These are phyloP conservation scores for Platichthys stellatus DNA, from an alignment of 2,113 vertebrate genomes.

Conservation along the genomic window DNA sequence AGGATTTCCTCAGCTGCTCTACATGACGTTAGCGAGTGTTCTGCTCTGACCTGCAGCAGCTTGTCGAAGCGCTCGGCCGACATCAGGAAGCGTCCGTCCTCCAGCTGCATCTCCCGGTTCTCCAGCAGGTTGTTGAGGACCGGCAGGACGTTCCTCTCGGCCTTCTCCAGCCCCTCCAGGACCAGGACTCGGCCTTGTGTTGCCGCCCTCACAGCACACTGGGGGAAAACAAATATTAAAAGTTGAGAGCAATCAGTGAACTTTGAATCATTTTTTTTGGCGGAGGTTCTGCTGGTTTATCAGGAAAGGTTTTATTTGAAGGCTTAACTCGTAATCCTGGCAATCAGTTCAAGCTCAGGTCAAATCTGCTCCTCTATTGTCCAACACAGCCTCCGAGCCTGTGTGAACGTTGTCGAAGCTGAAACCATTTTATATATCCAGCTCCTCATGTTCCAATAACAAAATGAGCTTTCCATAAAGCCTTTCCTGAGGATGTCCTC, in stretches of 20 bases:
- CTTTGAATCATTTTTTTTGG: not conserved
- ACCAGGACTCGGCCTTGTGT: slow-evolving; percentile 92
- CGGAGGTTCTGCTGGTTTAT: not conserved
- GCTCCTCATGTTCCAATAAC: not conserved
- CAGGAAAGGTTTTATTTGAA: not conserved
- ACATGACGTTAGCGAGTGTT: not conserved
- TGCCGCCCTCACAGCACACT: slow-evolving; percentile 97
- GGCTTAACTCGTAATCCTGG: not conserved
- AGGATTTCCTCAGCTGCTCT: not conserved
- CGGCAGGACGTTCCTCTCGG: slow-evolving; percentile 93
- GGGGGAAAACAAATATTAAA: not conserved
- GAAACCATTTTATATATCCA: not conserved
- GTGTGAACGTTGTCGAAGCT: not conserved
- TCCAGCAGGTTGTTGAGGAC: slow-evolving; percentile 97
- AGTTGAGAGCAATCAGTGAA: not conserved
- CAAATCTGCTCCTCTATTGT: slow-evolving; percentile 19
- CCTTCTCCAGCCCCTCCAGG: slow-evolving; percentile 96
- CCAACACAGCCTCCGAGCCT: slow-evolving; percentile 17
- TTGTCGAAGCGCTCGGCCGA: slow-evolving; percentile 94
- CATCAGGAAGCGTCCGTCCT: slow-evolving; percentile 97
- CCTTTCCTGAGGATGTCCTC: slow-evolving; percentile 65
- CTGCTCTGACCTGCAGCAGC: slow-evolving; percentile 87
- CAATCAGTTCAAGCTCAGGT: slow-evolving; percentile 1
- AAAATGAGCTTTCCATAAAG: slow-evolving; percentile 23
- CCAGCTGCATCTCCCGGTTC: slow-evolving; percentile 98